phyloP scores from a whole-genome alignment of 1,140 invertebrate species.

The Lordiphosa collinella region DNA sequence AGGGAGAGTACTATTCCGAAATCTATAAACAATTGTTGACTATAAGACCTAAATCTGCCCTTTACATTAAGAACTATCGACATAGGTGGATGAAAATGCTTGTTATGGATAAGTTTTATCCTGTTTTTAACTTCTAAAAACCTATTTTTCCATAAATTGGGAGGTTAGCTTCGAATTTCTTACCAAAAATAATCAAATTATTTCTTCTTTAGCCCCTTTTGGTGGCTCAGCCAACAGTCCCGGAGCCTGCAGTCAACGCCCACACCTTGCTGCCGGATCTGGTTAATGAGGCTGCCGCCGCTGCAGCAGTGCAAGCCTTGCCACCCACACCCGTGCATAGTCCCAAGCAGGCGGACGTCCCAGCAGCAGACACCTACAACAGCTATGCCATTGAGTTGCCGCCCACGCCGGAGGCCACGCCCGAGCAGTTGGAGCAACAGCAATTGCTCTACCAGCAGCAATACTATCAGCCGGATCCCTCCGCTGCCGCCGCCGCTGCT shows the following conservation, averaged over 20 bases:
- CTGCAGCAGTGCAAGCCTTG: conserved; percentile 8
- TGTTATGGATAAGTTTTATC: too few relatives aligned
- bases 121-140: too few relatives aligned
- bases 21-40: too few relatives aligned
- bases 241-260: too few relatives aligned
- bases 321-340: conserved; percentile 25
- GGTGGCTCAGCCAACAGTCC: conserved; percentile 24
- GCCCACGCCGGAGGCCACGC: conserved; percentile 18
- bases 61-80: too few relatives aligned
- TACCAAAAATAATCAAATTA: background rate
- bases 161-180: too few relatives aligned
- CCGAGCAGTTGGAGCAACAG: conserved; percentile 30
- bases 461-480: conserved; percentile 27
- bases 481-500: conserved; percentile 14
- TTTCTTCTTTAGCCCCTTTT: conserved; percentile 32
- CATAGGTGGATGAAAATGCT: too few relatives aligned
- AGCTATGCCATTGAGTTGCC: conserved; percentile 59
- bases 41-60: too few relatives aligned
- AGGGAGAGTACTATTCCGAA: too few relatives aligned
- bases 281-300: conserved; percentile 49
- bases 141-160: too few relatives aligned
- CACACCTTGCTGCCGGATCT: conserved; percentile 46
- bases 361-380: conserved; percentile 18
- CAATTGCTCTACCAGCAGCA: conserved; percentile 31
- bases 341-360: conserved; percentile 1